phyloP scores from a whole-genome alignment of 1,140 invertebrate genomes.

The Sarcophaga bullata region DNA sequence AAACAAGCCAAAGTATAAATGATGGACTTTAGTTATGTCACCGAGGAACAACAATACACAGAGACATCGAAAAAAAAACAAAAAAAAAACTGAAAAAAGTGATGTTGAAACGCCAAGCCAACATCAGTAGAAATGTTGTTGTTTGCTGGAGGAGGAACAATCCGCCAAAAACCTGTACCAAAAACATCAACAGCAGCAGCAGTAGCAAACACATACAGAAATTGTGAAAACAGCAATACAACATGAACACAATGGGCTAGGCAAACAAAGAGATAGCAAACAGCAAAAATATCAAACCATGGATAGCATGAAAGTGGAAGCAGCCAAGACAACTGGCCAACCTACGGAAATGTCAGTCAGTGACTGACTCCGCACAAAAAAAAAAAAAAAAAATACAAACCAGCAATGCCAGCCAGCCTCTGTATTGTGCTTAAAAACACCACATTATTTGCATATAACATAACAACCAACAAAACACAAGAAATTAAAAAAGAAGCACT shows the following conservation, averaged over 20 bases:
- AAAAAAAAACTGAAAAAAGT: not conserved
- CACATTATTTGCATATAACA: constrained; percentile 6
- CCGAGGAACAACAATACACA: constrained; percentile 18
- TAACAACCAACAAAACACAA: not conserved
- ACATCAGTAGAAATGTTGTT: constrained; percentile 11
- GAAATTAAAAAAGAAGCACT: too few relatives aligned
- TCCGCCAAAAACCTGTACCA: not conserved
- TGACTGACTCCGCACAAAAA: constrained; percentile 31
- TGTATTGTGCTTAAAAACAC: too few relatives aligned
- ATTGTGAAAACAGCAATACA: too few relatives aligned
- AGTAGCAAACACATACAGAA: not conserved
- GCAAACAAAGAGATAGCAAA: not conserved
- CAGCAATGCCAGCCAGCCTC: not conserved
- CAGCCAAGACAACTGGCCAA: constrained; percentile 27
- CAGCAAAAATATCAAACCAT: too few relatives aligned
- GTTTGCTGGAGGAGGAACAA: not conserved
- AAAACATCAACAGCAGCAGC: not conserved
- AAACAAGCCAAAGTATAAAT: constrained; percentile 24
- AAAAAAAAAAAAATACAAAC: not conserved
- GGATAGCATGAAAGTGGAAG: not conserved
- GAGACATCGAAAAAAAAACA: not conserved
- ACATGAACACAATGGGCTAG: not conserved
- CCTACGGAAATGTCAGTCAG: constrained; percentile 37
- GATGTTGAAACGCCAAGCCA: constrained; percentile 16
- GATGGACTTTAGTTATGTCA: constrained; percentile 38